Evolutionary conservation across 2,113 vertebrate genomes (phyloP).

Genomic region (Platichthys stellatus): DNA sequence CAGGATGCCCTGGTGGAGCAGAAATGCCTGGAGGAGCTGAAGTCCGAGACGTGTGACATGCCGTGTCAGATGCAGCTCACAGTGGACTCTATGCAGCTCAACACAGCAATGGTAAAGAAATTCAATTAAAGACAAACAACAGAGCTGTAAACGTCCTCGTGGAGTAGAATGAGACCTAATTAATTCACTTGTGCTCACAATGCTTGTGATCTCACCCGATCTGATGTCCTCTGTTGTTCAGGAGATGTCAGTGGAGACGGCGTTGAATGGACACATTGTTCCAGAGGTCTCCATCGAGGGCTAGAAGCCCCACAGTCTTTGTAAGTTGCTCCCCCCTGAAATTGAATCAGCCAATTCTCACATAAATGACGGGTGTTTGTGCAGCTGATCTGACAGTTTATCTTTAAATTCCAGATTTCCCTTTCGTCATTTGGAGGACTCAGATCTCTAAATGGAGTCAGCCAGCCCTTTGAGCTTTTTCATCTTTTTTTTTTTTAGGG

Average conservation of each 20-base stretch:
- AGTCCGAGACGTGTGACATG: conserved; percentile 46
- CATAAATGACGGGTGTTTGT: no score
- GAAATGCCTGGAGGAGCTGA: conserved; percentile 20
- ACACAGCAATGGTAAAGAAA: conserved; percentile 30
- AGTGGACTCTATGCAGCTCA: conserved; percentile 52
- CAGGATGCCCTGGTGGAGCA: conserved; percentile 39
- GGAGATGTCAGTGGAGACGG: conserved; percentile 61
- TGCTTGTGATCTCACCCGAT: background rate
- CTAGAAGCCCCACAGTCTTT: conserved; percentile 43
- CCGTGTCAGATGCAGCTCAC: conserved; percentile 59
- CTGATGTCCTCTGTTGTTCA: conserved; percentile 13
- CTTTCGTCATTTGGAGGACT: conserved; percentile 48
- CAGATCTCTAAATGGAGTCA: conserved; percentile 39
- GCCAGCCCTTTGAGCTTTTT: conserved; percentile 41
- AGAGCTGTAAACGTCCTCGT: background rate
- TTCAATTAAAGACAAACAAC: background rate
- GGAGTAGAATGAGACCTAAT: background rate
- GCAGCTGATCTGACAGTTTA: background rate
- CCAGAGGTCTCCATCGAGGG: conserved; percentile 70
- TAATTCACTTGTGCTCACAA: background rate
- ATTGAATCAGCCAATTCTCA: background rate
- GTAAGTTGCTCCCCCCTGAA: conserved; percentile 33
- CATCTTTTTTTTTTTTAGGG: conserved; percentile 35
- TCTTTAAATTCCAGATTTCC: conserved; percentile 54
- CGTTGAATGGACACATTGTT: conserved; percentile 63